Evolutionary conservation across 1,140 invertebrate species (phyloP).

Genomic region (Calliopsis andreniformis): DNA sequence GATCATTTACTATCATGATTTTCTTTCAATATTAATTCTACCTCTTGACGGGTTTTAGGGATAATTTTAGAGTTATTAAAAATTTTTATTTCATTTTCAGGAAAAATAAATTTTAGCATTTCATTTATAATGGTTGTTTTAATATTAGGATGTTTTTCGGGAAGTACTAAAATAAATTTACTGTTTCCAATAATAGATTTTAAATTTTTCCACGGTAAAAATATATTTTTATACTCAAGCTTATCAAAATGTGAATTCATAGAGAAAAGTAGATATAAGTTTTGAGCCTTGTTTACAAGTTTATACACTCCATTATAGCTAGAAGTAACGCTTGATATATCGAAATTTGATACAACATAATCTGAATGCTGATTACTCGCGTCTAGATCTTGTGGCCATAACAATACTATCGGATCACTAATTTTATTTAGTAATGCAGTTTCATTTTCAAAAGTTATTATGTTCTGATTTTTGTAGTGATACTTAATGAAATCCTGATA

Average conservation of each 20-base stretch:
- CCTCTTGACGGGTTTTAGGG: not conserved
- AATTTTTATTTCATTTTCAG: not conserved
- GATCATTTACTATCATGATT: not conserved
- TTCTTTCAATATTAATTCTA: not conserved
- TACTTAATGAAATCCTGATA: constrained; percentile 20
- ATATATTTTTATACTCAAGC: constrained; percentile 9
- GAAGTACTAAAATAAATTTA: not conserved
- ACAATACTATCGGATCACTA: not conserved
- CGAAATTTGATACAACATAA: not conserved
- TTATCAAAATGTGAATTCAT: no score
- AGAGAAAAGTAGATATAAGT: not conserved
- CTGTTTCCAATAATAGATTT: not conserved
- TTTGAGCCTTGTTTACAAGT: constrained; percentile 2
- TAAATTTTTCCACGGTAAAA: not conserved
- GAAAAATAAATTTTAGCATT: constrained; percentile 20
- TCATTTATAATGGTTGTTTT: not conserved
- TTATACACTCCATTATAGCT: not conserved
- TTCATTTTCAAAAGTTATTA: not conserved
- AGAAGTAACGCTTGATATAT: not conserved
- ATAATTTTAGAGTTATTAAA: not conserved
- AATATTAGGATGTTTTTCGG: not conserved
- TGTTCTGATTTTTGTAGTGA: constrained; percentile 1
- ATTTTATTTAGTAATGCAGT: not conserved
- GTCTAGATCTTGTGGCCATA: constrained; percentile 10
- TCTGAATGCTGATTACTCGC: not conserved